Percentiles rank a stretch among this genome's conserved stretches.
phyloP scores from a whole-genome alignment of 1,140 invertebrate species.

The Hyposmocoma kahamanoa region DNA sequence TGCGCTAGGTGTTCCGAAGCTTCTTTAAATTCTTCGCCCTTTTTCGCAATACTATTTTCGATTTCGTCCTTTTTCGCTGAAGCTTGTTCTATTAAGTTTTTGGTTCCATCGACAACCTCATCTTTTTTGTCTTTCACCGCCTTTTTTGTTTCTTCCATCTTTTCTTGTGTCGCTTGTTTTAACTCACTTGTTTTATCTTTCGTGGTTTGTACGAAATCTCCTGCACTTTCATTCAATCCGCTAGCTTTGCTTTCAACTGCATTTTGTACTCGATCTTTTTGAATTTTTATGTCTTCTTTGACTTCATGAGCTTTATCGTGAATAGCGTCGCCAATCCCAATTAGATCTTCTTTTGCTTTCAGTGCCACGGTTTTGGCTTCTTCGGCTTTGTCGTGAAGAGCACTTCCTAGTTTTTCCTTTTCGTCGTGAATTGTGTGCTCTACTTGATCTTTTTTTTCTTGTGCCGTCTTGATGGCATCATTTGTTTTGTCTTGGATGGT shows the following conservation, averaged over 20 bases:
- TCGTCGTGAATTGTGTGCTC: constrained; percentile 17
- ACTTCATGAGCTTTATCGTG: background rate
- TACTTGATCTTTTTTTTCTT: constrained; percentile 16
- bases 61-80: constrained; percentile 11
- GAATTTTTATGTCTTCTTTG: background rate
- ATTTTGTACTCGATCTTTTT: background rate
- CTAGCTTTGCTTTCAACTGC: background rate
- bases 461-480: constrained; percentile 21
- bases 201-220: constrained; percentile 1
- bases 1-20: background rate
- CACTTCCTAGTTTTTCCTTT: constrained; percentile 13
- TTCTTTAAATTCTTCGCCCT: background rate
- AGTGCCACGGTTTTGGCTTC: constrained; percentile 1
- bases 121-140: constrained; percentile 7
- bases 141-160: background rate
- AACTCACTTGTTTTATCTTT: constrained; percentile 4
- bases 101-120: too few species aligned
- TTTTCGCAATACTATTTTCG: background rate
- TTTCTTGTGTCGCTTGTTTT: background rate
- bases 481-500: constrained; percentile 22
- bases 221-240: background rate
- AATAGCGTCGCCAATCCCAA: background rate
- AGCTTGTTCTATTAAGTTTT: constrained; percentile 1
- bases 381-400: constrained; percentile 21
- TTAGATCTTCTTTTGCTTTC: background rate